Base-by-base conservation (phyloP, 1,140 invertebrate species). In the Halotydeus destructor region DNA sequence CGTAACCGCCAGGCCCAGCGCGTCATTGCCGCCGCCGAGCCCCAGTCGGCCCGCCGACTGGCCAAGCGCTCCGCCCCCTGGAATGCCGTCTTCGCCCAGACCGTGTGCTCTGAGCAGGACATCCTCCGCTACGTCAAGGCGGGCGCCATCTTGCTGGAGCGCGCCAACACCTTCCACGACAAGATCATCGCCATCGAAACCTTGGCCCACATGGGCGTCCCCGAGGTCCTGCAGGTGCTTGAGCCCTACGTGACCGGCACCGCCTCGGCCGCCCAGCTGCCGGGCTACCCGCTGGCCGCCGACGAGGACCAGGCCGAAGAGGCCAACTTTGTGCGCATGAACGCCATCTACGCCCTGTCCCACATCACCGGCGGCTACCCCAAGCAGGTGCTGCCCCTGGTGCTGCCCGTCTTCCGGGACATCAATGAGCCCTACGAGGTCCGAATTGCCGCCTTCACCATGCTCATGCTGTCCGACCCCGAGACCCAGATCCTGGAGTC, bases 391-490 rank as follows among this genome's bases (percentile, higher is more conserved):
- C 34, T 33, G 9, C 3, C 46, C 9, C 36, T 49, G 1, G n/a
- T 54, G 8, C 12, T 52, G 14, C 45, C 52, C 12, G 43, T 54
- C 9, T 54, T 26, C 44, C 19, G 41, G 18, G 50, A 54, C 46
- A 35, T 30, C 23, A 38, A 42, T 5, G 52, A 54, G 25, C 35
- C 44, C n/a, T 52, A 49, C 11, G 32, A 47, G 32, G 24, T 52
- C 1, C 47, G 52, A 21, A 50, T 42, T 30, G 45, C 46, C 33
- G 48, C 52, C 12, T 54, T 54, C 43, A 35, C 38, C n/a, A 37
- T 44, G 23, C 16, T 50, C 5, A 4, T 50, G 3, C 25, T 22
- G n/a, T 26, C 43, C 9, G 24, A 45, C n/a, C 48, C 52, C n/a
- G 32, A 36, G 5, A 32, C 46, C 27, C 36, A 31, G 21, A 12